Evolutionary conservation across 2,113 vertebrate species (phyloP).

Genomic region (Neotoma lepida): DNA sequence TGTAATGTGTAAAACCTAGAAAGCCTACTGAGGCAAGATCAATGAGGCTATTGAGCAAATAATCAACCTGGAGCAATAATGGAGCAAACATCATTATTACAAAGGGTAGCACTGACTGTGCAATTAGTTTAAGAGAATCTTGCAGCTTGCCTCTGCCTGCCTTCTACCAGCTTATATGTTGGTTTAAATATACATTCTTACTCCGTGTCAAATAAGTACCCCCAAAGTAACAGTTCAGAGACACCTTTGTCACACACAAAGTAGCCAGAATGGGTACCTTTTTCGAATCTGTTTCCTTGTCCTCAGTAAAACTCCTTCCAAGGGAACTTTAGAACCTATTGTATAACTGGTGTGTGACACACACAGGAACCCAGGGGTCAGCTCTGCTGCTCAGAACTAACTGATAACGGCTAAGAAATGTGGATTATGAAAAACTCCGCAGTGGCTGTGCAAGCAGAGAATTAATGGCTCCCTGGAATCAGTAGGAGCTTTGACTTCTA

Average conservation of each 20-base stretch:
- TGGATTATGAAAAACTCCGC: slow-evolving; percentile 68
- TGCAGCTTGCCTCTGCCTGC: background rate
- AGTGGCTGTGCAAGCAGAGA: slow-evolving; percentile 68
- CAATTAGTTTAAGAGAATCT: slow-evolving; percentile 62
- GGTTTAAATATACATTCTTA: slow-evolving; percentile 56
- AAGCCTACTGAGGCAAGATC: slow-evolving; percentile 61
- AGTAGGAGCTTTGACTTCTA: slow-evolving; percentile 78
- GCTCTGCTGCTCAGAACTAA: slow-evolving; percentile 68
- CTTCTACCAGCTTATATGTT: slow-evolving; percentile 40
- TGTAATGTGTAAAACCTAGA: slow-evolving; percentile 55
- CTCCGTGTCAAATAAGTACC: slow-evolving; percentile 39
- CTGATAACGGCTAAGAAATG: slow-evolving; percentile 69
- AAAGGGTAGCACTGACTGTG: slow-evolving; percentile 27
- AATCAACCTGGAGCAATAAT: slow-evolving; percentile 57
- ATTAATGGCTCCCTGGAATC: slow-evolving; percentile 76
- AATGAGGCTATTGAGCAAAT: slow-evolving; percentile 64
- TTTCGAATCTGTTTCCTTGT: slow-evolving; percentile 46
- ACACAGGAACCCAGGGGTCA: slow-evolving; percentile 54
- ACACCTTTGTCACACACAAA: slow-evolving; percentile 3
- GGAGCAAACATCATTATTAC: slow-evolving; percentile 58
- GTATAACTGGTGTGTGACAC: slow-evolving; percentile 32
- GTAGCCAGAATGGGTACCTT: background rate
- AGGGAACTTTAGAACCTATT: slow-evolving; percentile 59
- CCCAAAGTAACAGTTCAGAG: slow-evolving; percentile 1
- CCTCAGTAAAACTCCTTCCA: slow-evolving; percentile 56